Base-by-base conservation (phyloP, 2,888 invertebrate species). In the Venusia cambrica region DNA sequence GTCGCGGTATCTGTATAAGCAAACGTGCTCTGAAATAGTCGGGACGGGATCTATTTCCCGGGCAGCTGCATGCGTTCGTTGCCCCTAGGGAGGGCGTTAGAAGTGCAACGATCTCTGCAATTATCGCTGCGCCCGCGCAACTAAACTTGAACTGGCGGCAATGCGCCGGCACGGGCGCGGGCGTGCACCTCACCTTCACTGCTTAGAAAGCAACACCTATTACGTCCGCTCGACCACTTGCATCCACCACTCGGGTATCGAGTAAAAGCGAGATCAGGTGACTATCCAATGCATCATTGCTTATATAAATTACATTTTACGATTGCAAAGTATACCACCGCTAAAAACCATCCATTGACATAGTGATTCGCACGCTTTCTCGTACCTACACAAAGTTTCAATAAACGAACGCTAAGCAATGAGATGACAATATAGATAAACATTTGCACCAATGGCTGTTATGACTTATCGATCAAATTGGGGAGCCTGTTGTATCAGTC, bases 1-100 rank as follows among this genome's bases (percentile, higher is more conserved):
- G 63, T 63, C 55, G 59, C 62, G 58, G 65, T 76, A 62, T 76
- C 73, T 57, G 30, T 45, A 42, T 73, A 70, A 73, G 73, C 68
- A 62, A 62, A 65, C 69, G 70, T 70, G 76, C 70, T 78, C 84
- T 83, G 83, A 83, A 81, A 85, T 84, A 85, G 84, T 83, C 78
- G 66, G 65, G 80, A 76, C 78, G 78, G 79, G 83, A 83, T 85
- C 80, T 83, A 83, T 84, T 85, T 81, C 79, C 79, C 79, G 78
- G 75, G 81, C 85, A 84, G 85, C 84, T 85, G 85, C 75, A 65
- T 57, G 78, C 79, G 85, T 78, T 76, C 84, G 73, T 84, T 85
- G 83, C 83, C 81, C 85, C 72, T 65, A 57, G 68, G 63, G 65
- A 71, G 77, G 73, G 79, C 79, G 76, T 83, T 84, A 84, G 84